phyloP scores from a whole-genome alignment of 2,113 vertebrate species.

The Mohoua ochrocephala region DNA sequence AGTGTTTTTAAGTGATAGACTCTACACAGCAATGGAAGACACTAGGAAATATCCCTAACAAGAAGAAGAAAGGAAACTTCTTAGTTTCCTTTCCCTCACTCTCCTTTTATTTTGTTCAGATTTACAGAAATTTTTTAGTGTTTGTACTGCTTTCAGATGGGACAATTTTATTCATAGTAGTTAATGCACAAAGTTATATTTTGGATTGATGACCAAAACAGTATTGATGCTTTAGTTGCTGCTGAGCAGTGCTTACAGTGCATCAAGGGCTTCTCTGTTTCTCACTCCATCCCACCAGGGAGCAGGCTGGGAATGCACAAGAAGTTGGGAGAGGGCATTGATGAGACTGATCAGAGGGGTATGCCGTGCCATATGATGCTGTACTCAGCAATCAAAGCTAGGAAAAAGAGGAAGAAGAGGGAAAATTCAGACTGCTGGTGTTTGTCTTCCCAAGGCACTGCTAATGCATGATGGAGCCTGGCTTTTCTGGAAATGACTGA shows the following conservation, averaged over 20 bases:
- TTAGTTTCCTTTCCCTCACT: neutral
- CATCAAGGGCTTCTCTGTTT: neutral
- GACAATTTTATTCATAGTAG: neutral
- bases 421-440: accelerated
- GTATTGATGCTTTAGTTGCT: neutral
- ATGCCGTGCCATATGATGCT: accelerated
- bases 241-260: neutral
- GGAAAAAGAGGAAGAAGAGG: neutral
- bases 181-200: accelerated
- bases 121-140: neutral
- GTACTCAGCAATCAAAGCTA: neutral
- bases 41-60: neutral
- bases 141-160: neutral
- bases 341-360: neutral
- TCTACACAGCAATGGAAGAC: neutral
- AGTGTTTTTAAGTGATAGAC: neutral
- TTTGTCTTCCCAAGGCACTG: neutral
- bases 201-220: neutral
- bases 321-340: accelerated
- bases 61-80: neutral
- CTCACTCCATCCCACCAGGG: accelerated
- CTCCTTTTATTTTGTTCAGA: neutral
- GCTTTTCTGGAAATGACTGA: neutral
- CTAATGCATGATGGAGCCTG: neutral
- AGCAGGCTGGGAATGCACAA: neutral